Percentiles rank a stretch among this genome's conserved stretches.
phyloP scores from a whole-genome alignment of 2,888 invertebrate species.

The Gymnoscelis rufifasciata region DNA sequence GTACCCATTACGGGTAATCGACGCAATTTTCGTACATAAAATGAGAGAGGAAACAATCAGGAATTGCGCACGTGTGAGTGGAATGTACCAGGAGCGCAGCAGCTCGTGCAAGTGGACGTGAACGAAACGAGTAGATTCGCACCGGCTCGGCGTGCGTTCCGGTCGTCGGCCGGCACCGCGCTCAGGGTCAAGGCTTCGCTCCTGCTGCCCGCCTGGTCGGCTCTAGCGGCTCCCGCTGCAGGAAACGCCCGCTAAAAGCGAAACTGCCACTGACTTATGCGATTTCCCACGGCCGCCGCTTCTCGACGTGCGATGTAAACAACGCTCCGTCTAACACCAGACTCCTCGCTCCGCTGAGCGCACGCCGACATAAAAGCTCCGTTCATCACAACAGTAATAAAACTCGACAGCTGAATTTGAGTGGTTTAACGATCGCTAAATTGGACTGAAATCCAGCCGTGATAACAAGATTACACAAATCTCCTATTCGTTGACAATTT shows the following conservation, averaged over 20 bases:
- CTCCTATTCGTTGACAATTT: conserved; percentile 71
- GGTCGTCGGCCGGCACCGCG: conserved; percentile 78
- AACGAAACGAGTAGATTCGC: conserved; percentile 49
- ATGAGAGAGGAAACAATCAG: conserved; percentile 63
- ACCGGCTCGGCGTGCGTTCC: conserved; percentile 71
- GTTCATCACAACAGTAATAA: conserved; percentile 39
- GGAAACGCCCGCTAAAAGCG: conserved; percentile 66
- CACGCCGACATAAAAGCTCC: conserved; percentile 32
- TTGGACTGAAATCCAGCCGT: conserved; percentile 57
- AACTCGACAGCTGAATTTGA: conserved; percentile 43
- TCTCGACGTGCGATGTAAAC: conserved; percentile 25
- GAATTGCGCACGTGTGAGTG: conserved; percentile 61
- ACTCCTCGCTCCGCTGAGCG: conserved; percentile 27
- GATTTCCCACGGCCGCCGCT: conserved; percentile 40
- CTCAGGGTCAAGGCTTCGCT: conserved; percentile 77
- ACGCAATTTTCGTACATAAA: conserved; percentile 42
- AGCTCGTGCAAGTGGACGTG: conserved; percentile 42
- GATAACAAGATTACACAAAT: conserved; percentile 77
- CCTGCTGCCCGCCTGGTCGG: conserved; percentile 64
- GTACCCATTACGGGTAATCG: conserved; percentile 38
- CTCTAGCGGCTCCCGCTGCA: conserved; percentile 40
- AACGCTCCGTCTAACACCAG: conserved; percentile 25
- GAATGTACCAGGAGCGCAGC: conserved; percentile 68
- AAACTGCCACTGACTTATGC: conserved; percentile 49
- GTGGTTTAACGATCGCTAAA: conserved; percentile 52